These are phyloP conservation scores for Stigmatopora nigra DNA, from an alignment of 2,113 vertebrate genomes.

Conservation along the genomic window DNA sequence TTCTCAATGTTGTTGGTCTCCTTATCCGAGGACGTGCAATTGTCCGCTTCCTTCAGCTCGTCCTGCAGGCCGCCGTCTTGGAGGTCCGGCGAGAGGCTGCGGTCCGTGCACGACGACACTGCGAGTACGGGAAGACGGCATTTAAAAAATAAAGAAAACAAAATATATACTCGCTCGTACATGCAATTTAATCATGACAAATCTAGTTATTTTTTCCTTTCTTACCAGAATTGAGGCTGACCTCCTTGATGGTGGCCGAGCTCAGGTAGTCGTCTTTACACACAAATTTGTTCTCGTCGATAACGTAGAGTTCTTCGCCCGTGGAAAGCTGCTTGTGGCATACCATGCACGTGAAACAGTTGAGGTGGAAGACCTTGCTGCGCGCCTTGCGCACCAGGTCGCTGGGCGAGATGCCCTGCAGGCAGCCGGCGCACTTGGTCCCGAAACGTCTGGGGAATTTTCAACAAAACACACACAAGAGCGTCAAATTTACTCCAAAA, in stretches of 20 bases:
- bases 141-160: no score
- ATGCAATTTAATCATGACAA: no score
- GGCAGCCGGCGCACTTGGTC: constrained; percentile 93
- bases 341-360: constrained; percentile 98
- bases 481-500: background rate
- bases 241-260: constrained; percentile 84
- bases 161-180: no score
- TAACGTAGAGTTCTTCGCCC: constrained; percentile 94
- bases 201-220: no score
- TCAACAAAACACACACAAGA: background rate
- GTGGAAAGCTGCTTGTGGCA: constrained; percentile 98
- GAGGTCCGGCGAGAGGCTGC: constrained; percentile 95
- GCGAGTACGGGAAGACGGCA: constrained; percentile 12
- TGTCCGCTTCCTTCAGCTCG: constrained; percentile 94
- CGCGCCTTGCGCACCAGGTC: constrained; percentile 95
- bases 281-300: constrained; percentile 97
- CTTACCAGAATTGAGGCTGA: constrained; percentile 92
- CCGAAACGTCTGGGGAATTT: constrained; percentile 79
- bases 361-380: constrained; percentile 93
- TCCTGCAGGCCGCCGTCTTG: constrained; percentile 83
- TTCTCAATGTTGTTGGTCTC: constrained; percentile 94
- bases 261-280: constrained; percentile 95
- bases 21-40: constrained; percentile 95
- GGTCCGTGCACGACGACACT: constrained; percentile 97
- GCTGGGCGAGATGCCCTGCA: constrained; percentile 92